Percentiles rank a stretch among this genome's conserved stretches.
phyloP scores from a whole-genome alignment of 1,140 invertebrate genomes.

The Drosophila azteca region DNA sequence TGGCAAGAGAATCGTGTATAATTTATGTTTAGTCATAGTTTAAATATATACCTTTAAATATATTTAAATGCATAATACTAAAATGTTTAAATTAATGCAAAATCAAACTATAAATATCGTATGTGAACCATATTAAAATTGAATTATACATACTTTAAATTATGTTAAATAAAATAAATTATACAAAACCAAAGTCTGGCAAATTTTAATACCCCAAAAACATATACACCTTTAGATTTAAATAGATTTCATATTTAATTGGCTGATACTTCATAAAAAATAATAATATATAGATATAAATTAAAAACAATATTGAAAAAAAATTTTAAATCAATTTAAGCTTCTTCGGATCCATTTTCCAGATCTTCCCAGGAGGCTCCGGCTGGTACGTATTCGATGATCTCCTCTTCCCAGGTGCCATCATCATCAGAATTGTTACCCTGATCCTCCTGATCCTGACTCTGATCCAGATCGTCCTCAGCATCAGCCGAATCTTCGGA shows the following conservation, averaged over 20 bases:
- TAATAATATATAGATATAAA: too few relatives aligned
- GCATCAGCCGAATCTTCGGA: constrained; percentile 4
- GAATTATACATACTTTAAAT: constrained; percentile 79
- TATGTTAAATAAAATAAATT: constrained; percentile 83
- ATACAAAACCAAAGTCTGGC: constrained; percentile 46
- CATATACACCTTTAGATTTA: too few relatives aligned
- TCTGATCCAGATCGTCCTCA: background rate
- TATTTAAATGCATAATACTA: constrained; percentile 80
- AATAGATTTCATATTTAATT: too few relatives aligned
- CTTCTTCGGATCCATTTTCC: constrained; percentile 22
- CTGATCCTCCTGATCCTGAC: constrained; percentile 1
- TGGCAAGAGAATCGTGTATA: constrained; percentile 61
- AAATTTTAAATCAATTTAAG: constrained; percentile 1
- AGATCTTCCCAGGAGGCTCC: background rate
- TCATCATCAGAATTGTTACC: background rate
- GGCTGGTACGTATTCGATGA: background rate
- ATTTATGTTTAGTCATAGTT: constrained; percentile 82
- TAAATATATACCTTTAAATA: constrained; percentile 75
- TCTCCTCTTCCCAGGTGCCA: constrained; percentile 1
- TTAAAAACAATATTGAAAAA: background rate
- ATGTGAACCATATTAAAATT: constrained; percentile 80
- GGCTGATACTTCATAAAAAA: constrained; percentile 15
- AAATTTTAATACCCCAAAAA: background rate
- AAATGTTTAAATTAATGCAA: constrained; percentile 67
- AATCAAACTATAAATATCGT: constrained; percentile 77